Base-by-base conservation (phyloP, 2,113 vertebrate species). In the Phainopepla nitens region DNA sequence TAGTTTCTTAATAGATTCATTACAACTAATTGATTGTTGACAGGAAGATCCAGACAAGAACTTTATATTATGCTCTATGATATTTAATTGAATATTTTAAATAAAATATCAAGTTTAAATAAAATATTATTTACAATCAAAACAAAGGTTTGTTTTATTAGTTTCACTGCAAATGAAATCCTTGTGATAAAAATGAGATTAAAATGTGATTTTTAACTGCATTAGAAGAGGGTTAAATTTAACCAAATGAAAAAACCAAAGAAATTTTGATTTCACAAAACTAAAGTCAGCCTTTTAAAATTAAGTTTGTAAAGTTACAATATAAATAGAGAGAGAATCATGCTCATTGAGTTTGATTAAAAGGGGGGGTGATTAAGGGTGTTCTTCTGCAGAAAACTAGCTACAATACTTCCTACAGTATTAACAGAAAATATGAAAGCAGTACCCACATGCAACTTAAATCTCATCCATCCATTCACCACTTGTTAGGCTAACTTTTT, bases 151-250 rank as follows among this genome's bases (percentile, higher is more conserved):
- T 90, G 10, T 42, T 92, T 82, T 44, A 85, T 76, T 31, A 31
- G 6, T 51, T 93, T 93, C n/a, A 45, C 11, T 41, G 18, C 25
- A 94, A 84, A 60, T 87, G 15, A 4, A 65, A 14, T 53, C 22
- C 41, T 39, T 45, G 7, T 0, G 0, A 65, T 12, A 53, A 25
- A 84, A 76, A 39, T 21, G 13, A 23, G 72, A 76, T 47, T 44
- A 93, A 91, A 5, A 12, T 4, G 10, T 13, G 33, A 80, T 31
- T 3, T 79, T 31, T 54, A 2, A 5, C 35, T 47, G 3, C 28
- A 49, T 51, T 41, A 24, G 28, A 53, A 78, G 18, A 51, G 7
- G 5, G 22, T 29, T 68, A 57, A 87, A 89, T 66, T 54, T 81
- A 89, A 64, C 18, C 10, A 87, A 78, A 56, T 45, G 15, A 89